These are phyloP conservation scores for Noctuana brunneofusca DNA, from an alignment of 2,888 invertebrate species.

Conservation along the genomic window DNA sequence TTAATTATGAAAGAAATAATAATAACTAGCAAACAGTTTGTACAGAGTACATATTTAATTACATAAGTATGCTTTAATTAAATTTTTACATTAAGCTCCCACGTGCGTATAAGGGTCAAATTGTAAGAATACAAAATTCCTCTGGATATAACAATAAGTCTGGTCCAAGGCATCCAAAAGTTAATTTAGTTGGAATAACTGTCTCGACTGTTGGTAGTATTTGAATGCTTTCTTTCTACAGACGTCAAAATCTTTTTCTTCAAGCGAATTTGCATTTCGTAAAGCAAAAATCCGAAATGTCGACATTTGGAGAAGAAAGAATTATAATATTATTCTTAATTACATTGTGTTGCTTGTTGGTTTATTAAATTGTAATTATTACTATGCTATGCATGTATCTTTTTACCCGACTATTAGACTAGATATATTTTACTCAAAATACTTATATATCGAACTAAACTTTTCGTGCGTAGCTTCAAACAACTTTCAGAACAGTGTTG, in stretches of 20 bases:
- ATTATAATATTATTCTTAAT: not conserved
- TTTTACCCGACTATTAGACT: too few species aligned
- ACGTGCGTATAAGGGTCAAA: conserved; percentile 21
- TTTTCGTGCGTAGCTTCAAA: too few species aligned
- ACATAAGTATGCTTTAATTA: conserved; percentile 13
- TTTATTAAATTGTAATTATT: too few species aligned
- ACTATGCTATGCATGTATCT: too few species aligned
- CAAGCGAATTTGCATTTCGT: conserved; percentile 41
- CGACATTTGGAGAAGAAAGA: not conserved
- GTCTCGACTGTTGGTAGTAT: conserved; percentile 45
- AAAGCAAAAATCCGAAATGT: conserved; percentile 27
- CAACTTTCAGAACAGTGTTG: conserved; percentile 1
- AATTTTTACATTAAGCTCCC: conserved; percentile 24
- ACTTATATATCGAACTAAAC: not conserved
- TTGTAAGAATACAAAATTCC: conserved; percentile 34
- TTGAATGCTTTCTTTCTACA: conserved; percentile 68
- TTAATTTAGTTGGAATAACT: conserved; percentile 61
- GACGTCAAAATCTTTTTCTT: conserved; percentile 52
- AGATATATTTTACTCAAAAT: too few species aligned
- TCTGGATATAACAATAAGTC: conserved; percentile 41
- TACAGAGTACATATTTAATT: too few species aligned
- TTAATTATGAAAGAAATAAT: too few species aligned
- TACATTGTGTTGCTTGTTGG: not conserved
- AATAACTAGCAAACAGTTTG: too few species aligned
- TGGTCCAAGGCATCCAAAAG: conserved; percentile 47